Evolutionary conservation across 35 echinoderm and acorn worm genomes (phyloP).

Genomic region (Lytechinus variegatus): DNA sequence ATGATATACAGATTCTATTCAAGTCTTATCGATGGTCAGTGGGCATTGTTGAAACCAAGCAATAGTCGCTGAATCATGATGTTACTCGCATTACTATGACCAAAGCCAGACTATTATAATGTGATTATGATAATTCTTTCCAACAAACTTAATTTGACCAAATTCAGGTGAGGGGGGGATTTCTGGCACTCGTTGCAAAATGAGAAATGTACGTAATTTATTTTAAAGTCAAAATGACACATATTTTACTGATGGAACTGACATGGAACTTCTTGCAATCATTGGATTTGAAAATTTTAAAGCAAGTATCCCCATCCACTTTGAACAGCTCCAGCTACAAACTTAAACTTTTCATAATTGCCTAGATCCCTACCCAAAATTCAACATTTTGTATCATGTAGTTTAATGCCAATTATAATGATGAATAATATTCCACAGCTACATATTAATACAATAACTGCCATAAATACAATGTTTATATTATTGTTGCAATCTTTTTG

Average conservation of each 20-base stretch:
- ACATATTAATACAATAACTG: too few species aligned
- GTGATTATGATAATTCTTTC: not conserved
- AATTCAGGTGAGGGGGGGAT: not conserved
- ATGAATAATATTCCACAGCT: too few species aligned
- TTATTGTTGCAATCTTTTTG: too few species aligned
- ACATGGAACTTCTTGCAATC: not conserved
- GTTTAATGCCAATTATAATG: too few species aligned
- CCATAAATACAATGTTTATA: too few species aligned
- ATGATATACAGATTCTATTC: too few species aligned
- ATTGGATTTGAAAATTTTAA: not conserved
- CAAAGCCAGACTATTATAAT: not conserved
- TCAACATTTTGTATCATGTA: too few species aligned
- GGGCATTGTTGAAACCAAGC: too few species aligned
- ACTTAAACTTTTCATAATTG: too few species aligned
- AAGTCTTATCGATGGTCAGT: too few species aligned
- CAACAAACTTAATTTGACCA: not conserved
- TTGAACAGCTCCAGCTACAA: not conserved
- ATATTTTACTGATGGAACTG: not conserved
- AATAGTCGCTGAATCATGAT: not conserved
- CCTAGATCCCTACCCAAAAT: too few species aligned
- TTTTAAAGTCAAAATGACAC: not conserved
- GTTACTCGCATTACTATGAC: not conserved
- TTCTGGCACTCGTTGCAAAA: not conserved
- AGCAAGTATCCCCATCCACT: not conserved
- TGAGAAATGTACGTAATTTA: not conserved